Base-by-base conservation (phyloP, 2,888 invertebrate genomes). In the Leptopilina drosophilae region DNA sequence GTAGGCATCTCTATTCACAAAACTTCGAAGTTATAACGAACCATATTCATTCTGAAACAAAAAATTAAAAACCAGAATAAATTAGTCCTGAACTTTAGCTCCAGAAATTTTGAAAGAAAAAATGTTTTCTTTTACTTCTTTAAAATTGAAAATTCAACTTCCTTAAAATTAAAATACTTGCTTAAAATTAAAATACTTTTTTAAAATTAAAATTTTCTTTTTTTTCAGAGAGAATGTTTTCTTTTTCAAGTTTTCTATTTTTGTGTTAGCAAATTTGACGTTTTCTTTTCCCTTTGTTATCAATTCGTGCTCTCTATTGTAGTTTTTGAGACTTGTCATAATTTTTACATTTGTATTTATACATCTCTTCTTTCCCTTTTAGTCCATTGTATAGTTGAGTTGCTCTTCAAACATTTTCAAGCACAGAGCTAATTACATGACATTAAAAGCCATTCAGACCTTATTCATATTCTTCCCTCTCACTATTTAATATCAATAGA, bases 351-450 rank as follows among this genome's bases (percentile, higher is more conserved):
- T 73, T 56, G 73, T 56, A 73, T 56, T 33, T 53, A 33, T 33
- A 26, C 33, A n/a, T 53, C 56, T 46, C 46, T 49, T 20, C 11
- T 65, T 49, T 40, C 67, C 46, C 67, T 67, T 67, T 33, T 33
- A 33, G 14, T 20, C 33, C 73, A 73, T 73, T 73, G 73, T 73
- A 42, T 42, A 40, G 73, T 33, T 73, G 33, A 56, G 73, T 73
- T 73, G 53, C 73, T 73, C 73, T 73, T 73, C 73, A 56, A 73
- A 73, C 56, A 73, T 73, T 73, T 73, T 73, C 73, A 73, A 53
- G 33, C 53, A 56, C 56, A 53, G 33, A 56, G 33, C 73, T 73
- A 73, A 73, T 73, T 56, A 73, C 73, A 73, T 73, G 73, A 56
- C 73, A 73, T 73, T 73, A 56, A 56, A 53, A 56, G 53, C 56